Percentiles rank a stretch among this genome's conserved stretches.
These are phyloP conservation scores for Alentia gelatinosa DNA, from an alignment of 2,888 invertebrate genomes.

Conservation along the genomic window DNA sequence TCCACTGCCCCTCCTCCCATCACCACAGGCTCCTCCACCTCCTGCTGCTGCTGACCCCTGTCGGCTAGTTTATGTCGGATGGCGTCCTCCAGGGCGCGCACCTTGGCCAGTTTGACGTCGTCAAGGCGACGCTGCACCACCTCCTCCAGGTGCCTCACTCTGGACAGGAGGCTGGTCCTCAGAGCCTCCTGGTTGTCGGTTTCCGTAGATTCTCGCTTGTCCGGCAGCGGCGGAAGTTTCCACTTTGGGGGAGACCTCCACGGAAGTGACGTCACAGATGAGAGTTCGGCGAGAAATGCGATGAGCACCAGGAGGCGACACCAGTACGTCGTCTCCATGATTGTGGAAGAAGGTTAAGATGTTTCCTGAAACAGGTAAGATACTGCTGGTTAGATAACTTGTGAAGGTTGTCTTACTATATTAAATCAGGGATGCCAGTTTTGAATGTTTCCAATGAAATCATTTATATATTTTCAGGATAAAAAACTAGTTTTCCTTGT, in stretches of 20 bases:
- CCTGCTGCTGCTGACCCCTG: background rate
- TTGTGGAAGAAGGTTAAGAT: background rate
- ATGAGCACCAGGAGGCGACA: background rate
- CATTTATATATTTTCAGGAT: too few species aligned
- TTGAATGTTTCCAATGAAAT: too few species aligned
- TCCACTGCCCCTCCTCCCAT: background rate
- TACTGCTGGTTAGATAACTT: too few species aligned
- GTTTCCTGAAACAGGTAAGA: too few species aligned
- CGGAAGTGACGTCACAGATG: constrained; percentile 36
- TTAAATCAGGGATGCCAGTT: too few species aligned
- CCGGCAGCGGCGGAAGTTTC: constrained; percentile 35
- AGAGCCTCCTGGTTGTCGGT: too few species aligned
- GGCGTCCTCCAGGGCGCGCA: background rate
- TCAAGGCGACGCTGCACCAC: constrained; percentile 5
- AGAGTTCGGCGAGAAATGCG: background rate
- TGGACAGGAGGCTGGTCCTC: background rate
- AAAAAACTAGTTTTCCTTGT: too few species aligned
- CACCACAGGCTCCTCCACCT: background rate
- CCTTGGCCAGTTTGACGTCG: background rate
- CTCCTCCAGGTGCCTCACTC: constrained; percentile 6
- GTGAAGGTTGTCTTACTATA: too few species aligned
- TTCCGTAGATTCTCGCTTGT: background rate
- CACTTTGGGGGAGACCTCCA: constrained; percentile 36
- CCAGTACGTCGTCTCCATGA: background rate
- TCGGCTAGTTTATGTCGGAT: background rate